These are phyloP conservation scores for Daptonema setosum DNA, from an alignment of 2,888 invertebrate species.

Conservation along the genomic window DNA sequence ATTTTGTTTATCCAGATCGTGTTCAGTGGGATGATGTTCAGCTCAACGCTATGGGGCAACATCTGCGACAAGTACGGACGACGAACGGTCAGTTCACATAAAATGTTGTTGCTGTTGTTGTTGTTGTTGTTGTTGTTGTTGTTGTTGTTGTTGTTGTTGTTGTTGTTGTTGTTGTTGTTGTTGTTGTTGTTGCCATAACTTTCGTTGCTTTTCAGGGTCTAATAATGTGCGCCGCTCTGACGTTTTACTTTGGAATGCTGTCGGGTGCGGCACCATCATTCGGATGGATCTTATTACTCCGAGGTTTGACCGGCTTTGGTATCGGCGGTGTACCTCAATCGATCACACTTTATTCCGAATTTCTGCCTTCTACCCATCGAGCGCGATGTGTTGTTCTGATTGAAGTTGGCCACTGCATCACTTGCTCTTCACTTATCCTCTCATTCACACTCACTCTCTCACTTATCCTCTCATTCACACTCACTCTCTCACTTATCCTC, in stretches of 20 bases:
- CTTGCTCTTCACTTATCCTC: too few species aligned
- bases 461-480: too few species aligned
- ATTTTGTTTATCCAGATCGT: too few species aligned
- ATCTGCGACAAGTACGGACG: conserved; percentile 46
- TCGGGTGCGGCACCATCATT: conserved; percentile 76
- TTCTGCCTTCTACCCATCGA: conserved; percentile 71
- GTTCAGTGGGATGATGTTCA: conserved; percentile 87
- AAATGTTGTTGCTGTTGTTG: too few species aligned
- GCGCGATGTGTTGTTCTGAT: conserved; percentile 81
- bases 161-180: too few species aligned
- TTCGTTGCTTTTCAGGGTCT: conserved; percentile 45
- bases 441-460: too few species aligned
- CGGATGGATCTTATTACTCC: conserved; percentile 64
- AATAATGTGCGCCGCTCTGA: conserved; percentile 61
- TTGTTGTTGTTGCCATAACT: not conserved
- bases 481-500: too few species aligned
- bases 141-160: too few species aligned
- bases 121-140: too few species aligned
- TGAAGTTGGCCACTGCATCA: too few species aligned
- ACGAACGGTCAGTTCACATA: conserved; percentile 11
- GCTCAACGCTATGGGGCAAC: conserved; percentile 84
- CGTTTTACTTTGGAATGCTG: conserved; percentile 70
- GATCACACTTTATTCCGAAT: conserved; percentile 88
- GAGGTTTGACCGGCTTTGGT: conserved; percentile 78
- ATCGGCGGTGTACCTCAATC: conserved; percentile 90